Base-by-base conservation (phyloP, 1,140 invertebrate species). In the Aphis craccivora region DNA sequence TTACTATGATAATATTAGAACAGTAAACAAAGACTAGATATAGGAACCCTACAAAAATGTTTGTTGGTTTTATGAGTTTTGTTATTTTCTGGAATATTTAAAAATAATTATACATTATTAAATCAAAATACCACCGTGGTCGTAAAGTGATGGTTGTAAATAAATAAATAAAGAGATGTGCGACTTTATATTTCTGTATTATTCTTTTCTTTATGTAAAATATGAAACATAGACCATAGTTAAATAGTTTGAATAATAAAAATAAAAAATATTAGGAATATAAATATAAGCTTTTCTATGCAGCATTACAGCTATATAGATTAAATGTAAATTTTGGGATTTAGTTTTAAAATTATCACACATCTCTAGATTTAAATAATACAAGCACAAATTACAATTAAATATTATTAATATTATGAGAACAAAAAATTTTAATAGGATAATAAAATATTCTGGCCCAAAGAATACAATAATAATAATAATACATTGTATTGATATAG, bases 401-500 rank as follows among this genome's bases (percentile, higher is more conserved):
- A 40, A 88, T 53, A 88, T 43, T 43, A 67, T 53, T 43, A 67
- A 20, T 67, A 67, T 67, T 67, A 90, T 18, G 23, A 67, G 20
- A 67, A 60, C 55, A 43, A 60, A 90, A 60, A 25, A 55, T 7
- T 30, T 23, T 40, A 60, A 60, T 90, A 90, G 35, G 53, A 90
- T 43, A 67, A 22, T 90, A 90, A 67, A 90, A 90, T 60, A 90
- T 60, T 67, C 40, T 90, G 20, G 53, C 7, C 40, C 30, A n/a
- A 67, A 2, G 40, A 90, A 90, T 67, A 90, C 35, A 90, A 55
- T 23, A 55, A 90, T 67, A 51, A 88, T 51, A 90, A 90, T 90
- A 67, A 90, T 90, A 90, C 89, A 90, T 90, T 90, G 40, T 90
- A 90, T 67, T 43, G 89, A 60, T 67, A 67, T 60, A 45, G 35